Evolutionary conservation across 2,888 invertebrate species (phyloP).

Genomic region (Thalpophila matura): DNA sequence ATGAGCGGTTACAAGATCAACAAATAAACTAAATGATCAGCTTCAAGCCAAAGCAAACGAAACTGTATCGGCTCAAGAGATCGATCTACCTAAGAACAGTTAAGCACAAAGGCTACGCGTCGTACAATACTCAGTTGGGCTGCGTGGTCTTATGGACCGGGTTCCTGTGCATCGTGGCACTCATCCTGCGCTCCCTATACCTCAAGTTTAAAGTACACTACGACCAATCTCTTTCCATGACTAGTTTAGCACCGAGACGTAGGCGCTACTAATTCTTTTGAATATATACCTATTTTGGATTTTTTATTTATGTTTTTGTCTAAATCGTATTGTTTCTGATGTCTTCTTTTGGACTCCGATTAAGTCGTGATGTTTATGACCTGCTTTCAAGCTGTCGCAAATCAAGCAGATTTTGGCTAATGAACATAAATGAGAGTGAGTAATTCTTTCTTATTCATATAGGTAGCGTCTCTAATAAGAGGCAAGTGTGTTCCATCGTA

Average conservation of each 20-base stretch:
- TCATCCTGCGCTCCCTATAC: slow-evolving; percentile 15
- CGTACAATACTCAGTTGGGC: slow-evolving; percentile 39
- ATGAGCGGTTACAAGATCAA: slow-evolving; percentile 32
- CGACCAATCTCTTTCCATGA: too few species aligned
- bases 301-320: slow-evolving; percentile 18
- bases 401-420: too few species aligned
- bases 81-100: slow-evolving; percentile 58
- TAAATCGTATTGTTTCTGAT: background rate
- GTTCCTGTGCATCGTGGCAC: slow-evolving; percentile 12
- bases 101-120: slow-evolving; percentile 9
- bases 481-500: too few species aligned
- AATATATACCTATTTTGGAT: slow-evolving; percentile 34
- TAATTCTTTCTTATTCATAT: background rate
- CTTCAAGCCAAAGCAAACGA: slow-evolving; percentile 46
- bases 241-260: background rate
- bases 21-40: slow-evolving; percentile 59
- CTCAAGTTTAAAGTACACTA: slow-evolving; percentile 5
- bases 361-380: too few species aligned
- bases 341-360: background rate
- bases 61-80: slow-evolving; percentile 62
- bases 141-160: slow-evolving; percentile 59
- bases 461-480: too few species aligned
- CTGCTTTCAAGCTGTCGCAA: too few species aligned
- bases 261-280: background rate
- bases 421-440: too few species aligned